Conservation (phyloP, 2,797 vertebrate species). For the Orientallactaga sibirica region DNA sequence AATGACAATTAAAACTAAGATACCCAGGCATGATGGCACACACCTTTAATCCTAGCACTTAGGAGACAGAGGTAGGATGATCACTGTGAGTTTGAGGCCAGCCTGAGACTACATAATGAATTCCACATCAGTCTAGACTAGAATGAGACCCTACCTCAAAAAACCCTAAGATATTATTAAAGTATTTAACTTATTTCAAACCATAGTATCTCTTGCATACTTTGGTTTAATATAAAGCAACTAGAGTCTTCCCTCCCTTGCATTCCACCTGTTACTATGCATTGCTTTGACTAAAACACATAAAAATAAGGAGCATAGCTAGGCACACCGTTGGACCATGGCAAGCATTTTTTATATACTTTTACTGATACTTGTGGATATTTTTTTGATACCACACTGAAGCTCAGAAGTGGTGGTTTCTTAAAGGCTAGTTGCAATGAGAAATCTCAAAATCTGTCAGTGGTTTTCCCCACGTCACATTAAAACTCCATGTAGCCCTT, state of each 20-base stretch:
- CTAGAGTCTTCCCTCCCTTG: background rate
- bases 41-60: too few relatives aligned
- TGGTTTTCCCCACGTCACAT: background rate
- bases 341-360: background rate
- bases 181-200: slow-evolving; percentile 23
- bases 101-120: too few relatives aligned
- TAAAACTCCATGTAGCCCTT: background rate
- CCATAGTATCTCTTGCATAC: background rate
- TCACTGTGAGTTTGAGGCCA: too few relatives aligned
- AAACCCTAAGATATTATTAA: background rate
- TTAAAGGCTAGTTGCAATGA: slow-evolving; percentile 31
- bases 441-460: background rate
- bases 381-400: background rate
- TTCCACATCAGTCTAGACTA: too few relatives aligned
- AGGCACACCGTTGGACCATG: background rate
- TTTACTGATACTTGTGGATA: background rate
- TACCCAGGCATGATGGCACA: too few relatives aligned
- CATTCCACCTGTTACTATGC: background rate
- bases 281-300: background rate
- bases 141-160: too few relatives aligned
- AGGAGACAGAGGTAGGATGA: too few relatives aligned
- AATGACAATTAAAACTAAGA: background rate
- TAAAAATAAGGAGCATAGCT: background rate
- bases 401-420: background rate
- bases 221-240: background rate